Conservation (phyloP, 2,888 invertebrate species). For the Hololepta plana region DNA sequence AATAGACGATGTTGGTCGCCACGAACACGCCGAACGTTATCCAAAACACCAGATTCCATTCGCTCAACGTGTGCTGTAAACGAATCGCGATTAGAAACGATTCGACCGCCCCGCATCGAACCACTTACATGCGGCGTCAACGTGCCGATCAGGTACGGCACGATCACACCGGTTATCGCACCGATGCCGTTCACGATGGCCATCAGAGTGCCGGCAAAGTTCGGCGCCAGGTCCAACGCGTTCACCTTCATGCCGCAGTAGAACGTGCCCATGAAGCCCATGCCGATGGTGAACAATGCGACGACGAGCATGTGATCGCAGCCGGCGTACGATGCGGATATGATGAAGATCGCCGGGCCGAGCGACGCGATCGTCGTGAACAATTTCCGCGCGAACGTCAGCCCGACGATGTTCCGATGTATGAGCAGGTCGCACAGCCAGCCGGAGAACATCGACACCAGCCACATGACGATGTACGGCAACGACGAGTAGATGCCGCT, state of each 20-base stretch:
- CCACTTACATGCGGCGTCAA: constrained; percentile 40
- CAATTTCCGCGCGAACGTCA: constrained; percentile 38
- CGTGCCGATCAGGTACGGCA: constrained; percentile 39
- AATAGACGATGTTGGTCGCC: constrained; percentile 47
- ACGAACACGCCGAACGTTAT: constrained; percentile 51
- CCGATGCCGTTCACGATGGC: constrained; percentile 45
- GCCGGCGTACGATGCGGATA: constrained; percentile 42
- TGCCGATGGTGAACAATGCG: constrained; percentile 35
- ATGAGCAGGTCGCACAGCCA: constrained; percentile 51
- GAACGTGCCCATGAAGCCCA: constrained; percentile 51
- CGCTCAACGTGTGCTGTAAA: constrained; percentile 38
- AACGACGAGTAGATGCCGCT: constrained; percentile 43
- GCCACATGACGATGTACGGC: constrained; percentile 49
- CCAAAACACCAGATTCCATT: constrained; percentile 72
- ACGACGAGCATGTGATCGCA: constrained; percentile 34
- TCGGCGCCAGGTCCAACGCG: constrained; percentile 42
- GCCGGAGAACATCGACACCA: constrained; percentile 42
- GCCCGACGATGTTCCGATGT: constrained; percentile 34
- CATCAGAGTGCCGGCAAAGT: constrained; percentile 44
- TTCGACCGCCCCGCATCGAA: too few species aligned
- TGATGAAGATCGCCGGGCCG: constrained; percentile 40
- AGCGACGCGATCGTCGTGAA: constrained; percentile 49
- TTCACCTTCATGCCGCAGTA: constrained; percentile 51
- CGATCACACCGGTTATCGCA: constrained; percentile 39
- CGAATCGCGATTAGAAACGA: not conserved